A percentile compares a stretch with the other conserved stretches of the same genome.
Evolutionary conservation across 2,797 vertebrate genomes (phyloP).

Genomic region (Dipus sagitta): DNA sequence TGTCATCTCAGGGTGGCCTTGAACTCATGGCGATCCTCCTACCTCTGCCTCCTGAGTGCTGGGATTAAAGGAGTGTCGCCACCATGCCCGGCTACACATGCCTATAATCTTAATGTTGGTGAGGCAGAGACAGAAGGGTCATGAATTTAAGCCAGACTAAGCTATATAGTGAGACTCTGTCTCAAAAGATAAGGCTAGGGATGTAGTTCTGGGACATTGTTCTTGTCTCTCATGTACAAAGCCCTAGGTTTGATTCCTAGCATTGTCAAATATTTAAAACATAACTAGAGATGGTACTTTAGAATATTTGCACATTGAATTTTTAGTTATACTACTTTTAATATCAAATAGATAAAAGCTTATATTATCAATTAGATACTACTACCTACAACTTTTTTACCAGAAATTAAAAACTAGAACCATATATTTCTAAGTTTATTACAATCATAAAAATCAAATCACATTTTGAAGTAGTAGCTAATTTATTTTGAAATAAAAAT

Average conservation of each 20-base stretch:
- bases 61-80: too few relatives aligned
- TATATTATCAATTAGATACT: conserved; percentile 61
- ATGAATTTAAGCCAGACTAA: neutral
- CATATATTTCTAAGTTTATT: conserved; percentile 82
- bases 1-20: too few relatives aligned
- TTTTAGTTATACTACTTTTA: conserved; percentile 76
- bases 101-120: neutral
- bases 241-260: neutral
- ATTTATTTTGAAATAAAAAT: conserved; percentile 77
- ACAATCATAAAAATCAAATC: conserved; percentile 72
- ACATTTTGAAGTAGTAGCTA: conserved; percentile 70
- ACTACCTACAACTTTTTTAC: conserved; percentile 80
- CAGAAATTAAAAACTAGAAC: conserved; percentile 82
- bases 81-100: too few relatives aligned
- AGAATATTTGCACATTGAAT: conserved; percentile 74
- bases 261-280: neutral
- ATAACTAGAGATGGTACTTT: neutral
- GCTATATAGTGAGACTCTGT: neutral
- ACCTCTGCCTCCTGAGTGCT: too few relatives aligned
- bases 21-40: too few relatives aligned
- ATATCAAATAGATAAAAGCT: conserved; percentile 63
- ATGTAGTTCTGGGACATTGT: neutral
- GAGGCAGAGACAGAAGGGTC: neutral
- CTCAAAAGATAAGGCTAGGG: neutral
- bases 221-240: neutral